Evolutionary conservation across 2,797 vertebrate species (phyloP).

Genomic region (Onychomys arenicola): DNA sequence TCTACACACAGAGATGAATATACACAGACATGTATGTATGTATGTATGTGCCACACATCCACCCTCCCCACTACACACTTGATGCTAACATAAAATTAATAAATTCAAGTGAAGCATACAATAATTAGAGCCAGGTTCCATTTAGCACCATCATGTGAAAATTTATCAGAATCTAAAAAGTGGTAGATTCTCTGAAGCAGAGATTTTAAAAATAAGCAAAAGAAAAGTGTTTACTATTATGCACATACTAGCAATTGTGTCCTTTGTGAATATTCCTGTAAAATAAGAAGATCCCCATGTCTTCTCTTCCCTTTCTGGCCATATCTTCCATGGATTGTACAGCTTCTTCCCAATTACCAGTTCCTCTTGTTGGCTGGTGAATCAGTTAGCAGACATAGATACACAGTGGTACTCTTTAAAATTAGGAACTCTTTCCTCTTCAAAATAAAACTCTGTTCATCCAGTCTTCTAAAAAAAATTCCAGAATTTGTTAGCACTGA

Average conservation of each 20-base stretch:
- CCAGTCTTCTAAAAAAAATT: not conserved
- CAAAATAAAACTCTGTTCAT: conserved; percentile 54
- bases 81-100: conserved; percentile 10
- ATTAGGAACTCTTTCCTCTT: conserved; percentile 71
- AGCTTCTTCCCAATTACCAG: conserved; percentile 75
- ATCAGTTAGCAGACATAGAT: conserved; percentile 80
- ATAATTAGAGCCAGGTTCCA: not conserved
- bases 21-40: not conserved
- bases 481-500: conserved; percentile 49
- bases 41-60: not conserved
- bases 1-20: not conserved
- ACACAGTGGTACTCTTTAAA: conserved; percentile 70
- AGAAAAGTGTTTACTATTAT: conserved; percentile 15
- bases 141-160: conserved; percentile 24
- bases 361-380: conserved; percentile 77
- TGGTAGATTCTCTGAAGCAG: conserved; percentile 53
- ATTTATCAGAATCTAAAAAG: conserved; percentile 46
- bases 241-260: conserved; percentile 42
- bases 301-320: conserved; percentile 10
- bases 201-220: rapidly evolving
- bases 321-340: conserved; percentile 67
- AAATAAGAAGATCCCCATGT: conserved; percentile 69
- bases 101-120: not conserved
- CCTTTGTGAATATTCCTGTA: conserved; percentile 73
- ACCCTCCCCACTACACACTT: not conserved